These are phyloP conservation scores for Dasypolia templi DNA, from an alignment of 2,888 invertebrate species.

Conservation along the genomic window DNA sequence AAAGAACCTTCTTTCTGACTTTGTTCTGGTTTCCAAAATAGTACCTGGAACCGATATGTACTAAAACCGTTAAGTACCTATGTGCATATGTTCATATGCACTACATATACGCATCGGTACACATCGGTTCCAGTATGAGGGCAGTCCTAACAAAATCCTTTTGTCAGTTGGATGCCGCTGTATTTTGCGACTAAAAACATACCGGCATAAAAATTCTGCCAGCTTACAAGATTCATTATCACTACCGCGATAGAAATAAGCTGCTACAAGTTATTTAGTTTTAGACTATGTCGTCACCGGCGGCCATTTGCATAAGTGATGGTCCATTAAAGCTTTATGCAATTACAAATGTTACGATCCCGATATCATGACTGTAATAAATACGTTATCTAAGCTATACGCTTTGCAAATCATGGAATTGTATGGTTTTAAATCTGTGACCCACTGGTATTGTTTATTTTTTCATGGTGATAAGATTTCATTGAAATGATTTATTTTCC, in stretches of 20 bases:
- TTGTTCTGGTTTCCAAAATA: too few relatives aligned
- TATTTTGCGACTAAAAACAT: background rate
- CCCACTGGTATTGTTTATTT: slow-evolving; percentile 41
- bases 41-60: too few relatives aligned
- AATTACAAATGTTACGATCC: slow-evolving; percentile 61
- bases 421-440: slow-evolving; percentile 49
- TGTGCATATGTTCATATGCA: too few relatives aligned
- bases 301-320: slow-evolving; percentile 57
- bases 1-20: background rate
- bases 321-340: slow-evolving; percentile 54
- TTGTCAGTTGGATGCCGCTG: too few relatives aligned
- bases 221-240: slow-evolving; percentile 15
- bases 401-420: slow-evolving; percentile 52
- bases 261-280: too few relatives aligned
- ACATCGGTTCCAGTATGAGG: background rate
- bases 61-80: too few relatives aligned
- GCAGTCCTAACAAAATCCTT: background rate
- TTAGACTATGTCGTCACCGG: slow-evolving; percentile 43
- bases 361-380: slow-evolving; percentile 40
- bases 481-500: background rate
- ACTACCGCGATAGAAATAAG: slow-evolving; percentile 35
- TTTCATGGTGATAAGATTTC: slow-evolving; percentile 25
- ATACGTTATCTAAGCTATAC: slow-evolving; percentile 50
- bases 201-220: background rate
- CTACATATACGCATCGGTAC: too few relatives aligned